phyloP scores from a whole-genome alignment of 1,140 invertebrate genomes.

The Nasonia giraulti region DNA sequence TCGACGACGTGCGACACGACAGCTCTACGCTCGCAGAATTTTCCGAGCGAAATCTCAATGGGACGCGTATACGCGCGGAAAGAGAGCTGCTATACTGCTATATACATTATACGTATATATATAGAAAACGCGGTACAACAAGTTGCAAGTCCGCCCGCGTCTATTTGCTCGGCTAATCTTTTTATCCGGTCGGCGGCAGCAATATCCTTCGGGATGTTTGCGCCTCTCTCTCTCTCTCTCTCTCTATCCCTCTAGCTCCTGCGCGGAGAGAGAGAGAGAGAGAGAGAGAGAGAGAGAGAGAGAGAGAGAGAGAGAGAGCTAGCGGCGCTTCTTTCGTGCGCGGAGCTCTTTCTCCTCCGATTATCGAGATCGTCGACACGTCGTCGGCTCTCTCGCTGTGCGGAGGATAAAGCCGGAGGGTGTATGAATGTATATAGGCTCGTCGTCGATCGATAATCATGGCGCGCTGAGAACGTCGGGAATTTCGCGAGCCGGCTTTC shows the following conservation, averaged over 20 bases:
- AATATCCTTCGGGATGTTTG: constrained; percentile 47
- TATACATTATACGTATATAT: no score
- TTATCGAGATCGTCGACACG: constrained; percentile 46
- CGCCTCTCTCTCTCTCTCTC: not conserved
- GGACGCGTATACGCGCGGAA: not conserved
- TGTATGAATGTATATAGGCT: not conserved
- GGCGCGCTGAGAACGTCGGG: constrained; percentile 29
- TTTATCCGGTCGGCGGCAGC: constrained; percentile 39
- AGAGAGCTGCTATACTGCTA: no score
- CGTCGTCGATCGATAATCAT: constrained; percentile 6
- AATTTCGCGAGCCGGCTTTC: constrained; percentile 35
- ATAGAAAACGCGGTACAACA: not conserved
- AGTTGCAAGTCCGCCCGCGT: constrained; percentile 29
- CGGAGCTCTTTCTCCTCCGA: not conserved
- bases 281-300: no score
- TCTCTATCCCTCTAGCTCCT: not conserved
- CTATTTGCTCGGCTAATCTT: constrained; percentile 50
- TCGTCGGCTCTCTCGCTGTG: not conserved
- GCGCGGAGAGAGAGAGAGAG: not conserved
- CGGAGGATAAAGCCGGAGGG: not conserved
- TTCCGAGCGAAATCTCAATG: not conserved
- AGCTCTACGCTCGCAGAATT: not conserved
- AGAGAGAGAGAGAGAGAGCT: no score
- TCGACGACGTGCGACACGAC: not conserved
- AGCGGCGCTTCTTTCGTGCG: not conserved